These are phyloP conservation scores for Temnothorax nylanderi DNA, from an alignment of 1,140 invertebrate species.

Conservation along the genomic window DNA sequence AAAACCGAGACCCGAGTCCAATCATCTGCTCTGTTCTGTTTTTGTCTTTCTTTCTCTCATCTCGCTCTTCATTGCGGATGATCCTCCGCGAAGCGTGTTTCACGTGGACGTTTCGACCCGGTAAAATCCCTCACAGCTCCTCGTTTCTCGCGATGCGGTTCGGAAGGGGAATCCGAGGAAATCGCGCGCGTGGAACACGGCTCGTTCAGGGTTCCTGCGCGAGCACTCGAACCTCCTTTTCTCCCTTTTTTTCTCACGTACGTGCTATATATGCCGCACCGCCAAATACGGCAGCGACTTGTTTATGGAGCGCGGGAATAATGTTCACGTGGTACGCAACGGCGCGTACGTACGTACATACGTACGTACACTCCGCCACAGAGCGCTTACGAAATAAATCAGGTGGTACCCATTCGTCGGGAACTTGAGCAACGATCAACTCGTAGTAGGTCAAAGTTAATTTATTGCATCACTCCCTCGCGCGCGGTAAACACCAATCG, in stretches of 20 bases:
- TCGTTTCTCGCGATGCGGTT: neutral
- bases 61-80: too few species aligned
- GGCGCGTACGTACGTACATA: constrained; percentile 5
- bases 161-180: neutral
- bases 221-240: neutral
- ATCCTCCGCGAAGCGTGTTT: neutral
- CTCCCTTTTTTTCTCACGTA: constrained; percentile 26
- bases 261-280: constrained; percentile 21
- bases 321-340: constrained; percentile 50
- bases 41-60: neutral
- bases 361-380: neutral
- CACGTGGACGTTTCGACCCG: neutral
- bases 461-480: constrained; percentile 35
- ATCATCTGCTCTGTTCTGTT: neutral
- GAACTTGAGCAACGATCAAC: constrained; percentile 43
- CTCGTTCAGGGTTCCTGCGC: constrained; percentile 1
- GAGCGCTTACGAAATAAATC: constrained; percentile 51
- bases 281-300: constrained; percentile 68
- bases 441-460: constrained; percentile 29
- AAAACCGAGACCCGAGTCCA: neutral
- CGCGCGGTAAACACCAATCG: constrained; percentile 23
- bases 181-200: neutral
- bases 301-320: constrained; percentile 70
- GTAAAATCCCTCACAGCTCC: neutral
- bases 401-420: constrained; percentile 23